phyloP scores from a whole-genome alignment of 1,140 invertebrate genomes.

The Drosophila bipectinata region DNA sequence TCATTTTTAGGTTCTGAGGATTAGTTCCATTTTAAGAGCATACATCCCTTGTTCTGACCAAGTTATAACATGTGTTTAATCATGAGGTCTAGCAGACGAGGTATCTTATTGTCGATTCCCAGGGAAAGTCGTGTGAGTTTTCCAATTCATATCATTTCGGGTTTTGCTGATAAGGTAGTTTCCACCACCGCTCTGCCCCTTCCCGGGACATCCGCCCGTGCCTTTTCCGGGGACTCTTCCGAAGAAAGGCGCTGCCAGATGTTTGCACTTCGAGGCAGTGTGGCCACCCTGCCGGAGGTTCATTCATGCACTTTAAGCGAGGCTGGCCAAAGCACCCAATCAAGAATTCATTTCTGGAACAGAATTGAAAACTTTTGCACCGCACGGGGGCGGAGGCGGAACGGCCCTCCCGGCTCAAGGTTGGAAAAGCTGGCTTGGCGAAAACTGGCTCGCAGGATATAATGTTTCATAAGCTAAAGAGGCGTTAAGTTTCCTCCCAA shows the following conservation, averaged over 20 bases:
- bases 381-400: constrained; percentile 1
- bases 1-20: too few species aligned
- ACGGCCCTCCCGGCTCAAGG: neutral
- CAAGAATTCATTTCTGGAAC: constrained; percentile 50
- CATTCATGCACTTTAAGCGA: neutral
- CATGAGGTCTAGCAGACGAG: too few species aligned
- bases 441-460: constrained; percentile 49
- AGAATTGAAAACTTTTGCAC: constrained; percentile 46
- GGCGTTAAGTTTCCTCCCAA: constrained; percentile 73
- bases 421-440: constrained; percentile 1
- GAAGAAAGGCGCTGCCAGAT: constrained; percentile 50
- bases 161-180: constrained; percentile 43
- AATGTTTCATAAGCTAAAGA: constrained; percentile 76
- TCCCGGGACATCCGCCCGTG: neutral
- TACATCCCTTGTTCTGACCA: too few species aligned
- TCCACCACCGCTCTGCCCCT: constrained; percentile 17
- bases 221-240: neutral
- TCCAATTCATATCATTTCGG: constrained; percentile 47
- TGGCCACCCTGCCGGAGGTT: constrained; percentile 23
- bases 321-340: constrained; percentile 20
- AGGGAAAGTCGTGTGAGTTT: constrained; percentile 13
- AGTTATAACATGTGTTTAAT: too few species aligned
- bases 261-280: neutral
- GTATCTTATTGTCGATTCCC: constrained; percentile 5
- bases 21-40: too few species aligned